Evolutionary conservation across 2,888 invertebrate species (phyloP).

Genomic region (Cosmorhoe ocellata): DNA sequence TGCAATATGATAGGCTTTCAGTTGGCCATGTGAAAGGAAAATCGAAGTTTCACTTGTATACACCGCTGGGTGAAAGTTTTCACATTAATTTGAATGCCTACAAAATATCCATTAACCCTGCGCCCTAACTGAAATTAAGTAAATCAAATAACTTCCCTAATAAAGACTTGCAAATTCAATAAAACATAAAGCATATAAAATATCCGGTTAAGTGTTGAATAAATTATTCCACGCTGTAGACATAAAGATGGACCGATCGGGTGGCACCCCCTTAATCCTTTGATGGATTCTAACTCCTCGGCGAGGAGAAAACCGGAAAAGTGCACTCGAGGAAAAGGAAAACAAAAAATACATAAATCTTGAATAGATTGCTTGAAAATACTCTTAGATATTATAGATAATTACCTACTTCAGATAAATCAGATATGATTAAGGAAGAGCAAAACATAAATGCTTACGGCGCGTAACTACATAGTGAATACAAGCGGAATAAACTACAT

Average conservation of each 20-base stretch:
- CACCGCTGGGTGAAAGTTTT: constrained; percentile 12
- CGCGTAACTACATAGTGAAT: no score
- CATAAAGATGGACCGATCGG: constrained; percentile 69
- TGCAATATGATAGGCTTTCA: constrained; percentile 17
- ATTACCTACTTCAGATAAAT: no score
- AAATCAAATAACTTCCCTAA: constrained; percentile 14
- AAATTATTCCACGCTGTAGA: constrained; percentile 73
- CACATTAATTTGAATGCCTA: constrained; percentile 12
- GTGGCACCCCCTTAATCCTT: constrained; percentile 72
- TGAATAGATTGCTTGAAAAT: constrained; percentile 25
- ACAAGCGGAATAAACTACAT: no score
- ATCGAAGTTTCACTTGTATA: constrained; percentile 9
- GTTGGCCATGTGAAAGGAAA: constrained; percentile 17
- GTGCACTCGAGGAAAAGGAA: constrained; percentile 58
- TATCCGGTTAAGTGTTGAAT: constrained; percentile 66
- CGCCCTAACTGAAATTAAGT: constrained; percentile 6
- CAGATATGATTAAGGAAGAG: no score
- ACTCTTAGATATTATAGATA: constrained; percentile 16
- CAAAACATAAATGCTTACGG: no score
- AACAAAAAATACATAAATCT: constrained; percentile 48
- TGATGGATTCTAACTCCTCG: constrained; percentile 72
- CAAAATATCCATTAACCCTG: constrained; percentile 13
- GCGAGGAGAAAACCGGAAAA: constrained; percentile 61
- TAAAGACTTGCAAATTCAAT: constrained; percentile 15
- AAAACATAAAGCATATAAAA: constrained; percentile 45